Evolutionary conservation across 2,113 vertebrate species (phyloP).

Genomic region (Notiomystis cincta): DNA sequence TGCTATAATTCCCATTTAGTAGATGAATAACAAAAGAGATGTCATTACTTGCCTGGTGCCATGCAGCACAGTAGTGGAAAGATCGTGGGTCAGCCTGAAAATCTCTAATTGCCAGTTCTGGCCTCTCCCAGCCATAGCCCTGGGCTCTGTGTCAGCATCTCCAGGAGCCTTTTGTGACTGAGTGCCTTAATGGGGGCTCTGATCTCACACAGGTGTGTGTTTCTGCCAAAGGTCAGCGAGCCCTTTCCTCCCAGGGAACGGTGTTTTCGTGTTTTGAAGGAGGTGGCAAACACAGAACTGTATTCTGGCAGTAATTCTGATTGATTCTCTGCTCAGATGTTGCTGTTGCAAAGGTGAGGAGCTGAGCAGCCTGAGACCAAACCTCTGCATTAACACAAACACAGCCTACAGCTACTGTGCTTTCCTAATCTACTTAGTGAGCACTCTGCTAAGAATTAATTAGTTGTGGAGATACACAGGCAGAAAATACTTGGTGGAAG

Average conservation of each 20-base stretch:
- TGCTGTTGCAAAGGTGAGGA: constrained; percentile 13
- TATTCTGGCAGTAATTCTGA: neutral
- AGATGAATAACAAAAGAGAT: neutral
- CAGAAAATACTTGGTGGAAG: neutral
- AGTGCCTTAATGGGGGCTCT: neutral
- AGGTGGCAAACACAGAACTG: neutral
- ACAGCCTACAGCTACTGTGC: neutral
- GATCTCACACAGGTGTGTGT: neutral
- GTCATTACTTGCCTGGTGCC: neutral
- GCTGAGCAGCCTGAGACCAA: constrained; percentile 7
- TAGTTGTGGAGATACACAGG: neutral
- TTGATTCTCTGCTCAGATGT: neutral
- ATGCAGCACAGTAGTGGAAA: neutral
- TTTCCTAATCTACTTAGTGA: neutral
- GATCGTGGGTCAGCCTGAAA: neutral
- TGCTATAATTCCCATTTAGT: neutral
- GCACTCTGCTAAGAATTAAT: constrained; percentile 39
- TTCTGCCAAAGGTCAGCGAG: neutral
- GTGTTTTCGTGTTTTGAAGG: neutral
- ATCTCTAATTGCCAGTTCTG: neutral
- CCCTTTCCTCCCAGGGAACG: neutral
- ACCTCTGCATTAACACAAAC: constrained; percentile 37
- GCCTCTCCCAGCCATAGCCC: neutral
- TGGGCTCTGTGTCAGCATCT: neutral
- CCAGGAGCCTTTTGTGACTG: neutral